Conservation (phyloP, 1,140 invertebrate species). For the Galleria mellonella region DNA sequence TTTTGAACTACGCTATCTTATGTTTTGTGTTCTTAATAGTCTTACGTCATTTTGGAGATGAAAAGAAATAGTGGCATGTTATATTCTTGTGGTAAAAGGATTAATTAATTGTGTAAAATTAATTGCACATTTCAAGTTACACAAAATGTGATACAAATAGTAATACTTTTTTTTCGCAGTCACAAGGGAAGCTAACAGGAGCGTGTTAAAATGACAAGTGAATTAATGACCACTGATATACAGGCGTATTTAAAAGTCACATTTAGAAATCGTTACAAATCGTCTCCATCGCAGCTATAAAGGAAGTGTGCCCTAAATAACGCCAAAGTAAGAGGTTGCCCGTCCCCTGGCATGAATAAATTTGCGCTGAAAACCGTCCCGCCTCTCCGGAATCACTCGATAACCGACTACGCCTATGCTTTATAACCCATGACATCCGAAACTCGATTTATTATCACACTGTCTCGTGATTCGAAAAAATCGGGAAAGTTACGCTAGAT, state of each 20-base stretch:
- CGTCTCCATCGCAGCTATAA: constrained; percentile 12
- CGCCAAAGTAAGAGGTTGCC: constrained; percentile 45
- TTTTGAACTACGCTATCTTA: too few species aligned
- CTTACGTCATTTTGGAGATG: too few species aligned
- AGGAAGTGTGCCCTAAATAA: constrained; percentile 66
- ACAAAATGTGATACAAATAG: too few species aligned
- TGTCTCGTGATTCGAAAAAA: constrained; percentile 28
- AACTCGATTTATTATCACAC: constrained; percentile 62
- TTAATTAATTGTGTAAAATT: too few species aligned
- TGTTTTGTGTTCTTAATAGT: too few species aligned
- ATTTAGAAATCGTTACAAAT: constrained; percentile 1
- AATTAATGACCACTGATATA: too few species aligned
- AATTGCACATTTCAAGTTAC: too few species aligned
- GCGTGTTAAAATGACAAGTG: too few species aligned
- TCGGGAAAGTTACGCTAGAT: constrained; percentile 12
- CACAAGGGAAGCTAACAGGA: too few species aligned
- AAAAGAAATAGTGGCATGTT: too few species aligned
- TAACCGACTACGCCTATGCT: constrained; percentile 66
- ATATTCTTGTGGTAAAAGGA: too few species aligned
- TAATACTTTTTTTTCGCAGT: too few species aligned
- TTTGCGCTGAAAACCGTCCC: constrained; percentile 27
- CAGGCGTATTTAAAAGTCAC: background rate
- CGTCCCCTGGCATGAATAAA: constrained; percentile 57
- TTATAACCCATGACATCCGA: constrained; percentile 69
- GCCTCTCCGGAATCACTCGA: constrained; percentile 57